Evolutionary conservation across 2,797 vertebrate species (phyloP).

Genomic region (Acrossocheilus fasciatus): DNA sequence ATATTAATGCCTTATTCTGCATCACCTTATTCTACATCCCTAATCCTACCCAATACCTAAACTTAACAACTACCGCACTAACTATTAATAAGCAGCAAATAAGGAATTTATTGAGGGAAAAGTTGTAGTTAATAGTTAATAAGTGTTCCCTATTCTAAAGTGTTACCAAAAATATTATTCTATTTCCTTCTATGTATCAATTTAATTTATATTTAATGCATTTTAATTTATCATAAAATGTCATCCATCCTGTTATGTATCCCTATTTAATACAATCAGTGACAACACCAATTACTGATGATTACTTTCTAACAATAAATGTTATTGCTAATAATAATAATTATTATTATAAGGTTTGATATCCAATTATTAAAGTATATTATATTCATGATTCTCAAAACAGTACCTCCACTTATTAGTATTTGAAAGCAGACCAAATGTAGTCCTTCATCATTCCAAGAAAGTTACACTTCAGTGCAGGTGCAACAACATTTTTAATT

Average conservation of each 20-base stretch:
- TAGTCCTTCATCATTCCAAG: slow-evolving; percentile 11
- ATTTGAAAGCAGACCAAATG: neutral
- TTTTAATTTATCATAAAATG: neutral
- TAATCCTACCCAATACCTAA: too few relatives aligned
- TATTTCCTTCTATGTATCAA: neutral
- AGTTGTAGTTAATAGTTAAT: too few relatives aligned
- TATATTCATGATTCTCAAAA: neutral
- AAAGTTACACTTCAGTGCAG: slow-evolving; percentile 30
- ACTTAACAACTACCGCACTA: too few relatives aligned
- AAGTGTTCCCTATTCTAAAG: too few relatives aligned
- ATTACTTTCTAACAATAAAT: neutral
- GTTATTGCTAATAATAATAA: neutral
- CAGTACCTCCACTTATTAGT: neutral
- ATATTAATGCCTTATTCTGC: too few relatives aligned
- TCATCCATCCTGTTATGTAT: neutral
- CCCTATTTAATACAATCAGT: neutral
- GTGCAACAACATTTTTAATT: slow-evolving; percentile 23
- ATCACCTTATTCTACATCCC: too few relatives aligned
- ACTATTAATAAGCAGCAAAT: too few relatives aligned
- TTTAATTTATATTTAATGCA: neutral
- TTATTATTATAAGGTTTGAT: neutral
- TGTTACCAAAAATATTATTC: neutral
- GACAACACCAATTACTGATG: neutral
- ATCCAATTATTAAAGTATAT: neutral
- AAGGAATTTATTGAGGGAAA: too few relatives aligned